Base-by-base conservation (phyloP, 2,797 vertebrate genomes). In the Muraenolepis orangiensis region DNA sequence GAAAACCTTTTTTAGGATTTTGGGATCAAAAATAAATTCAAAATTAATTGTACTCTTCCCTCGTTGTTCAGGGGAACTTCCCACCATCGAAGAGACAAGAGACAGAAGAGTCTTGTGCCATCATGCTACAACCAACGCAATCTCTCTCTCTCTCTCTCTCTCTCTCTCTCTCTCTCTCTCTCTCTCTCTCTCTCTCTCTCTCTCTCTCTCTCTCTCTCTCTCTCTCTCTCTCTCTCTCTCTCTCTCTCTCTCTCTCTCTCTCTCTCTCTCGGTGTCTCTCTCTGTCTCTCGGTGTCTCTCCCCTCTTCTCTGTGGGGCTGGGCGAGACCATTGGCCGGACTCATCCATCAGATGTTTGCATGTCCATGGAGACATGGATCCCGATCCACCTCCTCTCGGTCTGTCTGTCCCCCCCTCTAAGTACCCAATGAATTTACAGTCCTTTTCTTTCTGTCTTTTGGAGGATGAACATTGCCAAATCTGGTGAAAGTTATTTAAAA, bases 81-180 rank as follows among this genome's bases (percentile, higher is more conserved):
- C 91, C 94, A 91, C 94, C 94, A 86, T 95, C 93, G 86, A 95
- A 96, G 92, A 95, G 94, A 93, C 93, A 95, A 96, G 92, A 95
- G 94, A 93, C 93, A 95, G 94, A 95, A 95, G 89, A 95, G 92
- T 94, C 91, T 94, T 91, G 95, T 96, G 93, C 95, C 96, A 94
- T 96, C 95, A 93, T 94, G 95, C 93, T 98, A 94, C 95, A 90
- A 89, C 91, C 94, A 93, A 91, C 87, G 86, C 90, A 86, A 89
- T 88, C 82, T 85, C 88, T 87, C 76, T 83, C 85, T 68, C 71
- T 72, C 74, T 80, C 76, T 70, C 74, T 86, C 84, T 81, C 84
- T 83, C 77, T 78, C 72, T 72, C 76, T 91, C 83, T 76, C 71
- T 72, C 74, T 78, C 76, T 64, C 69, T 85, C 84, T 81, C 83